Percentiles rank a stretch among this genome's conserved stretches.
Evolutionary conservation across 2,797 vertebrate species (phyloP).

Genomic region (Myotis planiceps): DNA sequence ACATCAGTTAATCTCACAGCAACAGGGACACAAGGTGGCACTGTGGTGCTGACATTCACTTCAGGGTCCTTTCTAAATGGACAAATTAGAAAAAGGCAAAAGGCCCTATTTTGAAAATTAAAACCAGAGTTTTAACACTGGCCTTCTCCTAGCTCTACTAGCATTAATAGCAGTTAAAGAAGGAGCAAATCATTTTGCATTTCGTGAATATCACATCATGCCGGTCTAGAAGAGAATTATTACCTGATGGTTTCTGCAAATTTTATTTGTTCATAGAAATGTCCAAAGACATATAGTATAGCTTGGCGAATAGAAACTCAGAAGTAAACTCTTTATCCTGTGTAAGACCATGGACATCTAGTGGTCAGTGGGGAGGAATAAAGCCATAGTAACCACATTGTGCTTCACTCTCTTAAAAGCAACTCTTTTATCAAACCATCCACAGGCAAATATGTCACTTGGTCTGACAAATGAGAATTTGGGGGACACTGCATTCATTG

Average conservation of each 20-base stretch:
- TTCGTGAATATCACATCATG: slow-evolving; percentile 40
- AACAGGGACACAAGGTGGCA: slow-evolving; percentile 81
- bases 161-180: not conserved
- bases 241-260: slow-evolving; percentile 57
- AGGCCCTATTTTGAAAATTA: slow-evolving; percentile 43
- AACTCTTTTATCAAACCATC: slow-evolving; percentile 43
- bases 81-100: slow-evolving; percentile 65
- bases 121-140: slow-evolving; percentile 44
- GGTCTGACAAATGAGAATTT: slow-evolving; percentile 30
- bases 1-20: slow-evolving; percentile 59
- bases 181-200: slow-evolving; percentile 41
- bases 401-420: slow-evolving; percentile 51
- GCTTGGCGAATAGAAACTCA: slow-evolving; percentile 39
- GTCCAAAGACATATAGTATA: slow-evolving; percentile 43
- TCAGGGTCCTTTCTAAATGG: slow-evolving; percentile 60
- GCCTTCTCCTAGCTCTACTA: not conserved
- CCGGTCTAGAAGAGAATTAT: slow-evolving; percentile 30
- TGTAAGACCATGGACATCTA: slow-evolving; percentile 63
- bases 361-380: slow-evolving; percentile 64
- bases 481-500: not conserved
- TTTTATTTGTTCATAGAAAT: slow-evolving; percentile 47
- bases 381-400: not conserved
- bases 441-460: slow-evolving; percentile 11
- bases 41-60: slow-evolving; percentile 79
- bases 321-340: slow-evolving; percentile 34